Evolutionary conservation across 2,888 invertebrate genomes (phyloP).

Genomic region (Epsilonema sp.): DNA sequence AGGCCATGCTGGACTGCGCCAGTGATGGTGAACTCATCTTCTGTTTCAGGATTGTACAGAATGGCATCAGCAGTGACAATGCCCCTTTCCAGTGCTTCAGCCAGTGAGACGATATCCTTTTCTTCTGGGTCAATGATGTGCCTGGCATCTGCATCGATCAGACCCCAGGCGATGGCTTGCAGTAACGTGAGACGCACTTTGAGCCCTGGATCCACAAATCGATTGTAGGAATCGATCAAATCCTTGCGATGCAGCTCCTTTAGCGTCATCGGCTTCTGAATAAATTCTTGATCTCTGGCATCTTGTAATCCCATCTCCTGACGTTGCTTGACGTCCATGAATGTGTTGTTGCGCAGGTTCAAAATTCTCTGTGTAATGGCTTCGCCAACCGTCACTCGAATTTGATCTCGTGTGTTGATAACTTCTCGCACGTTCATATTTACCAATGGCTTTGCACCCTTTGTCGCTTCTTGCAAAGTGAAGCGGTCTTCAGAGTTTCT

Average conservation of each 20-base stretch:
- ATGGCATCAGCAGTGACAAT: slow-evolving; percentile 51
- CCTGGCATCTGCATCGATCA: slow-evolving; percentile 58
- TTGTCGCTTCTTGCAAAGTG: slow-evolving; percentile 55
- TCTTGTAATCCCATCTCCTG: slow-evolving; percentile 56
- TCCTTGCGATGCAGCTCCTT: slow-evolving; percentile 59
- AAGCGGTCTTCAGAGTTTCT: slow-evolving; percentile 56
- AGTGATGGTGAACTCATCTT: slow-evolving; percentile 44
- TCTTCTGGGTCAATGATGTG: slow-evolving; percentile 57
- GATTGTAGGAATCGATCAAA: slow-evolving; percentile 49
- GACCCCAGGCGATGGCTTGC: slow-evolving; percentile 61
- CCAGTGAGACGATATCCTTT: slow-evolving; percentile 53
- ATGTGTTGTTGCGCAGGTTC: slow-evolving; percentile 57
- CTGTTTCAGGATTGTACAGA: slow-evolving; percentile 45
- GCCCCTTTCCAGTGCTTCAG: slow-evolving; percentile 58
- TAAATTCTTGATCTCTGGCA: slow-evolving; percentile 52
- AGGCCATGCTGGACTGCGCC: slow-evolving; percentile 72
- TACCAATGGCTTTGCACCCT: slow-evolving; percentile 44
- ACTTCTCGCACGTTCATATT: slow-evolving; percentile 57
- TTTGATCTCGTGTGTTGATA: slow-evolving; percentile 54
- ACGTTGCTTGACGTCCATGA: slow-evolving; percentile 48
- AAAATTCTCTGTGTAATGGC: slow-evolving; percentile 48
- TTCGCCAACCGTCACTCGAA: slow-evolving; percentile 55
- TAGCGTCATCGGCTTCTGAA: slow-evolving; percentile 64
- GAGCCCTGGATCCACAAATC: slow-evolving; percentile 56
- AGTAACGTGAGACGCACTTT: slow-evolving; percentile 46